These are phyloP conservation scores for Stenopsyche tienmushanensis DNA, from an alignment of 1,140 invertebrate genomes.

Conservation along the genomic window DNA sequence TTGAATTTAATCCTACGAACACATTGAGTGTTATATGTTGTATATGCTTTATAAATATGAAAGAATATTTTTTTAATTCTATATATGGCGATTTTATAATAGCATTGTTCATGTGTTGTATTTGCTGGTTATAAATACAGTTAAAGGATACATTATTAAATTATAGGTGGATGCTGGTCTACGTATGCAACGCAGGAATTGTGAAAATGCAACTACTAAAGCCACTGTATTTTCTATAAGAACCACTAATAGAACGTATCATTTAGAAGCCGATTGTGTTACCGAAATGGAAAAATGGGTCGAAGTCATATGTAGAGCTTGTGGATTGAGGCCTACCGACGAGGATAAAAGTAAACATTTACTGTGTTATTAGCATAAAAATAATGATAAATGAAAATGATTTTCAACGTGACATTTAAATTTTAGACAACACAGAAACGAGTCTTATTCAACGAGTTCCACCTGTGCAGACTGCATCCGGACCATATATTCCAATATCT, in stretches of 20 bases:
- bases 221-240: conserved; percentile 85
- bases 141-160: too few relatives aligned
- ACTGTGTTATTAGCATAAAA: too few relatives aligned
- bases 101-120: too few relatives aligned
- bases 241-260: conserved; percentile 86
- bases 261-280: conserved; percentile 87
- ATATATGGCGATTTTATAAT: too few relatives aligned
- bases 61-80: too few relatives aligned
- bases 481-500: conserved; percentile 80
- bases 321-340: conserved; percentile 78
- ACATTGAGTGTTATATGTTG: too few relatives aligned
- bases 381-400: not conserved
- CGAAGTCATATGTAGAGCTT: conserved; percentile 88
- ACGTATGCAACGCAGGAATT: conserved; percentile 75
- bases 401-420: too few relatives aligned
- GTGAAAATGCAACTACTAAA: conserved; percentile 67
- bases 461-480: conserved; percentile 51
- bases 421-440: not conserved
- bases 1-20: too few relatives aligned
- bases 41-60: too few relatives aligned
- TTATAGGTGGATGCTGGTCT: conserved; percentile 80
- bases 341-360: conserved; percentile 57
- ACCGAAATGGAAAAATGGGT: conserved; percentile 95
- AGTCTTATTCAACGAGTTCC: not conserved
- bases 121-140: too few relatives aligned